phyloP scores from a whole-genome alignment of 2,797 vertebrate species.

The Arnoldichthys spilopterus region DNA sequence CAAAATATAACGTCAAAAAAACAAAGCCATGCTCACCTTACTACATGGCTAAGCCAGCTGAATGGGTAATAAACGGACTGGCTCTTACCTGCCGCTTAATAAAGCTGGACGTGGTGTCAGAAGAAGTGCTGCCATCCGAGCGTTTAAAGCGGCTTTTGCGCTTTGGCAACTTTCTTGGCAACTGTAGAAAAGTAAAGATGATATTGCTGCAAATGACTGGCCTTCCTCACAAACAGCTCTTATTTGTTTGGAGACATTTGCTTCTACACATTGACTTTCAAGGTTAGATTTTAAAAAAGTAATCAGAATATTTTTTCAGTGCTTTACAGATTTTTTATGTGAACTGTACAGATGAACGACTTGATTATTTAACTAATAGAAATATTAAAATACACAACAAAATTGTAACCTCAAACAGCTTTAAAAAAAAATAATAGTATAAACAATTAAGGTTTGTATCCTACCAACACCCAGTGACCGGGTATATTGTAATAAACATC shows the following conservation, averaged over 20 bases:
- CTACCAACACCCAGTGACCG: background rate
- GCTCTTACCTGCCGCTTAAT: slow-evolving; percentile 80
- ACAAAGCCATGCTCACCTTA: no score
- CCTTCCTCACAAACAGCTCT: background rate
- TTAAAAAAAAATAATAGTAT: no score
- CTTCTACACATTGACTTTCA: background rate
- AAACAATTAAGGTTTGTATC: background rate
- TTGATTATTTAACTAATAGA: no score
- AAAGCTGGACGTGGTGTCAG: slow-evolving; percentile 84
- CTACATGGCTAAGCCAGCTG: no score
- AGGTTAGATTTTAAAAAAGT: no score
- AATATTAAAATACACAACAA: no score
- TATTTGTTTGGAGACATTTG: background rate
- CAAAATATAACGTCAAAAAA: no score
- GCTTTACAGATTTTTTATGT: no score
- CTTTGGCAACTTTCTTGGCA: slow-evolving; percentile 83
- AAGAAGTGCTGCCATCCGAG: slow-evolving; percentile 84
- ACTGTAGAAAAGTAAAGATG: slow-evolving; percentile 61
- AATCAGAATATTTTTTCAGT: no score
- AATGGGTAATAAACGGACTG: background rate
- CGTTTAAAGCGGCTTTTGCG: slow-evolving; percentile 84
- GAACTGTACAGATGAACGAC: no score
- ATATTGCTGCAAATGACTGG: background rate
- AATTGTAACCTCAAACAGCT: no score
- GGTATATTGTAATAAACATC: background rate